Percentiles rank a stretch among this genome's conserved stretches.
These are phyloP conservation scores for Cheumatopsyche charites DNA, from an alignment of 1,140 invertebrate species.

Conservation along the genomic window DNA sequence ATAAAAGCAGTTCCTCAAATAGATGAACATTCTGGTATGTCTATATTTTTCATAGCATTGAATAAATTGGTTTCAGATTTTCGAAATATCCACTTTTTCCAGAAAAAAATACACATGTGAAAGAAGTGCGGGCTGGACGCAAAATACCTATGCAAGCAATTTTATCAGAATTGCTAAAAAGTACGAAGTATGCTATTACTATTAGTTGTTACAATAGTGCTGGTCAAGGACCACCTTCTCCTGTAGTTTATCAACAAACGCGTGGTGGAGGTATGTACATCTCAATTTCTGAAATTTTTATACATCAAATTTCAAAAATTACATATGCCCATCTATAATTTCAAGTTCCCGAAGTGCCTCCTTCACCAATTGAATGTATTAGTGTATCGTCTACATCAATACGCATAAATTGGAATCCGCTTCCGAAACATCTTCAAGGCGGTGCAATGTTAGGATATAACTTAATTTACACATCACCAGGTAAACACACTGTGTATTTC, in stretches of 20 bases:
- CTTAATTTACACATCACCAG: constrained; percentile 61
- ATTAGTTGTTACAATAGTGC: constrained; percentile 87
- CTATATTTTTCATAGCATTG: neutral
- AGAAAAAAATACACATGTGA: constrained; percentile 42
- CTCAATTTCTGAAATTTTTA: neutral
- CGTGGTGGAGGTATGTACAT: constrained; percentile 80
- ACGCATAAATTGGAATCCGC: constrained; percentile 79
- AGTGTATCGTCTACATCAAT: constrained; percentile 75
- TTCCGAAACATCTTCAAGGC: constrained; percentile 71
- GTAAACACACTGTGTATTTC: constrained; percentile 51
- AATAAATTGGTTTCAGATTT: neutral
- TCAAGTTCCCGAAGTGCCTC: constrained; percentile 72
- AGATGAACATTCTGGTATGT: constrained; percentile 51
- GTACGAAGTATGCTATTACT: constrained; percentile 63
- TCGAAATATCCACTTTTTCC: neutral
- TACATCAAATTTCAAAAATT: neutral
- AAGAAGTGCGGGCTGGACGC: constrained; percentile 37
- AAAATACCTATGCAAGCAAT: constrained; percentile 35
- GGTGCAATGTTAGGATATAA: constrained; percentile 82
- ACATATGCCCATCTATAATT: neutral
- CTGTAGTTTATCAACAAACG: constrained; percentile 79
- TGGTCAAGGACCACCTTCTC: constrained; percentile 81
- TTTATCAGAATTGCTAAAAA: constrained; percentile 38
- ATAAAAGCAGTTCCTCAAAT: constrained; percentile 60
- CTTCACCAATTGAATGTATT: constrained; percentile 69